A percentile compares a stretch with the other conserved stretches of the same genome.
Conservation (phyloP, 2,797 vertebrate species). For the Sylvilagus floridanus region DNA sequence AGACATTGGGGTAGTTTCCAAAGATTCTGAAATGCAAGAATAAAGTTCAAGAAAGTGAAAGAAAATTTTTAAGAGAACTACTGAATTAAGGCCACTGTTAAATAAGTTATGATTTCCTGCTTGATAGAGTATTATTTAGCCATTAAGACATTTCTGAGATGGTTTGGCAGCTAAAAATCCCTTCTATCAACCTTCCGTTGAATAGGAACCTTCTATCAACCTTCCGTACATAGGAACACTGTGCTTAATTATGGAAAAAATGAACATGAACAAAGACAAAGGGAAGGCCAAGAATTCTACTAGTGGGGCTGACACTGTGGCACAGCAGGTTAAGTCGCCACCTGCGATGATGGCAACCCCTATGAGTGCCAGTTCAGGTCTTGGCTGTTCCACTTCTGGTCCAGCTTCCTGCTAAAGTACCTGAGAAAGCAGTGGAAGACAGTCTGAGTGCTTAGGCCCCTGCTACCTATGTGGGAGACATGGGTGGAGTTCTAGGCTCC, state of each 20-base stretch:
- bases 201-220: slow-evolving; percentile 32
- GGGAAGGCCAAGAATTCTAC: background rate
- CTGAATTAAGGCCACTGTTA: background rate
- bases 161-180: slow-evolving; percentile 40
- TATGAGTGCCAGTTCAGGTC: too few species aligned
- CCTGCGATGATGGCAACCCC: too few species aligned
- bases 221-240: background rate
- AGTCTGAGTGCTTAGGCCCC: too few species aligned
- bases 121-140: slow-evolving; percentile 19
- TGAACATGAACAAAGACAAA: background rate
- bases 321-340: too few species aligned
- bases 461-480: too few species aligned
- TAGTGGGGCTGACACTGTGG: too few species aligned
- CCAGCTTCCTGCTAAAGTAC: too few species aligned
- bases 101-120: slow-evolving; percentile 31
- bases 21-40: slow-evolving; percentile 45
- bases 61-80: background rate
- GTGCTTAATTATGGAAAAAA: slow-evolving; percentile 30
- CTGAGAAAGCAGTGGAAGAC: too few species aligned
- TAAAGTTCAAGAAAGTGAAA: slow-evolving; percentile 42
- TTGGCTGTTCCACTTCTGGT: too few species aligned
- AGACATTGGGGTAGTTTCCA: background rate
- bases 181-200: slow-evolving; percentile 37
- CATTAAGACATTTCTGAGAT: slow-evolving; percentile 33
- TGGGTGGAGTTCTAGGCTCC: too few species aligned